Evolutionary conservation across 2,888 invertebrate genomes (phyloP).

Genomic region (Nebria salina): DNA sequence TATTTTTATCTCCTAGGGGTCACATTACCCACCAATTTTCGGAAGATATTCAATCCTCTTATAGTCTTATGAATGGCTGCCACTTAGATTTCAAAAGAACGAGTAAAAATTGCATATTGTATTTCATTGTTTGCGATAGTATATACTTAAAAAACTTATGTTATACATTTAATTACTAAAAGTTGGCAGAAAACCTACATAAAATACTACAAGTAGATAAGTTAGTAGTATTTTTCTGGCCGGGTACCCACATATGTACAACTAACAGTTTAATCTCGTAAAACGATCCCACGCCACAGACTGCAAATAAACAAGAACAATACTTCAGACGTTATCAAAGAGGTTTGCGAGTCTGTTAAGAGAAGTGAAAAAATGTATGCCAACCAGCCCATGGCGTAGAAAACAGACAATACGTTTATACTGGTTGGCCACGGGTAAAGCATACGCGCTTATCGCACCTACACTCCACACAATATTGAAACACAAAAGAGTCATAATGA

Average conservation of each 20-base stretch:
- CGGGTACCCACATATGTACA: not conserved
- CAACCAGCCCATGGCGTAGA: not conserved
- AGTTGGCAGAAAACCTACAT: too few relatives aligned
- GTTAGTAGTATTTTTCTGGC: not conserved
- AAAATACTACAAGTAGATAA: not conserved
- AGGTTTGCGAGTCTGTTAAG: conserved; percentile 6
- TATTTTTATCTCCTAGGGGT: too few relatives aligned
- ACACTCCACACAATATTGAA: conserved; percentile 17
- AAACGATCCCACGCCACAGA: conserved; percentile 12
- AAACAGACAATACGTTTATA: conserved; percentile 24
- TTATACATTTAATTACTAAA: too few relatives aligned
- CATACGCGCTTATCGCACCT: conserved; percentile 21
- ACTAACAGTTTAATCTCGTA: conserved; percentile 7
- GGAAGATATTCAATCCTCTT: too few relatives aligned
- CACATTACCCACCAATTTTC: too few relatives aligned
- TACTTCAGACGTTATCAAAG: conserved; percentile 34
- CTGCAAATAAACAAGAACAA: conserved; percentile 33
- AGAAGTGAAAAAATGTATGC: not conserved
- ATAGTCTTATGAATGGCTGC: too few relatives aligned
- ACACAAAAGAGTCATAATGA: conserved; percentile 33
- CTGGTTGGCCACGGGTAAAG: not conserved
- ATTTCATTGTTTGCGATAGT: too few relatives aligned
- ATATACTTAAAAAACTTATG: too few relatives aligned
- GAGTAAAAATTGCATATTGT: too few relatives aligned
- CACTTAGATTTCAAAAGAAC: too few relatives aligned